These are phyloP conservation scores for Falcunculus frontatus DNA, from an alignment of 2,113 vertebrate genomes.

Conservation along the genomic window DNA sequence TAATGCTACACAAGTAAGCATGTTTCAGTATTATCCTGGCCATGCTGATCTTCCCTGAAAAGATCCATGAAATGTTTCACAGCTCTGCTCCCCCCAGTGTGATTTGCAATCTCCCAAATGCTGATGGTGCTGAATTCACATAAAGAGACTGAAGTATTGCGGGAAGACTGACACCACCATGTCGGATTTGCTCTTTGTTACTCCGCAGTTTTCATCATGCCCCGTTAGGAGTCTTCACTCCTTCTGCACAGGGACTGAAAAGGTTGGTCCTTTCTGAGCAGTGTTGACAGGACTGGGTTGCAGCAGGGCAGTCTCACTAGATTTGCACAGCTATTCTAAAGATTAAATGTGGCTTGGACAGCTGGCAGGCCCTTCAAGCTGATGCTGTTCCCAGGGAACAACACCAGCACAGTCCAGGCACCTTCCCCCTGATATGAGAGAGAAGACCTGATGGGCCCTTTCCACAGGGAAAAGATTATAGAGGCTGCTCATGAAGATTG, in stretches of 20 bases:
- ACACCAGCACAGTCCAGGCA: neutral
- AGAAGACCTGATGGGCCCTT: neutral
- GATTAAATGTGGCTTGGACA: neutral
- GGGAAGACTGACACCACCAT: neutral
- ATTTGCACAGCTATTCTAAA: neutral
- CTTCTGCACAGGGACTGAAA: neutral
- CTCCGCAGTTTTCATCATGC: neutral
- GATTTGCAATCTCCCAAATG: neutral
- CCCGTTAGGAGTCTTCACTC: neutral
- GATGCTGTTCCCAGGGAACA: neutral
- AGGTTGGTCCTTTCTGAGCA: neutral
- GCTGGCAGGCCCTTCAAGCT: neutral
- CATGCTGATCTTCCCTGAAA: neutral
- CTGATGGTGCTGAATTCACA: neutral
- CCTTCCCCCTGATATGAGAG: neutral
- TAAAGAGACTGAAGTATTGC: neutral
- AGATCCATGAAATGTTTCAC: neutral
- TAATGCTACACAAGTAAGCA: neutral
- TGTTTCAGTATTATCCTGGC: neutral
- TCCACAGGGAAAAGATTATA: neutral
- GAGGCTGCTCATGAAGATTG: neutral
- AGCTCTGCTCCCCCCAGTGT: neutral
- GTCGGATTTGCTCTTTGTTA: neutral
- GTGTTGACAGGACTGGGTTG: neutral
- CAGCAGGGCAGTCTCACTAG: neutral